phyloP scores from a whole-genome alignment of 1,140 invertebrate species.

The Batillaria attramentaria region DNA sequence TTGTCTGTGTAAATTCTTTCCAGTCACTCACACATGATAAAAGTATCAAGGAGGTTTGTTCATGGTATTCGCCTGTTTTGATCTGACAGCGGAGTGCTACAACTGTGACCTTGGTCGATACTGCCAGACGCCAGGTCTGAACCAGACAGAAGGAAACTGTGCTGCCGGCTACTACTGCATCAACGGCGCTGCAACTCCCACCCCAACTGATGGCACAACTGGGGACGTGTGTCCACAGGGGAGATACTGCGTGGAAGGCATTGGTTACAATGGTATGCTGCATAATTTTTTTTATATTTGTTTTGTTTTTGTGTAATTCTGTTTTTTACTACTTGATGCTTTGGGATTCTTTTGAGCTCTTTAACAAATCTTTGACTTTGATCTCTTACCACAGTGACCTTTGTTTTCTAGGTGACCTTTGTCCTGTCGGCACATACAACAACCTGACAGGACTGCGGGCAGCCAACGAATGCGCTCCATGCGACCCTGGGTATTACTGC shows the following conservation, averaged over 20 bases:
- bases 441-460: constrained; percentile 60
- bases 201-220: constrained; percentile 61
- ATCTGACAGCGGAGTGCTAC: constrained; percentile 49
- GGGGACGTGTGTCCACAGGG: constrained; percentile 61
- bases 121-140: constrained; percentile 59
- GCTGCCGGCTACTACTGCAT: constrained; percentile 60
- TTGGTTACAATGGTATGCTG: constrained; percentile 4
- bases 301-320: neutral
- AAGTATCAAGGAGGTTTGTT: neutral
- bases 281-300: neutral
- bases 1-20: neutral
- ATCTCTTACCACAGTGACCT: neutral
- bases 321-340: no score
- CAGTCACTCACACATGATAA: neutral
- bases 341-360: no score
- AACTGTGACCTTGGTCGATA: constrained; percentile 58
- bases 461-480: constrained; percentile 62
- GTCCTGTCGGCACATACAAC: constrained; percentile 65
- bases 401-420: constrained; percentile 46
- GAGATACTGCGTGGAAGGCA: constrained; percentile 57
- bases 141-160: constrained; percentile 54
- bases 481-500: constrained; percentile 65
- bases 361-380: no score
- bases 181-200: constrained; percentile 51
- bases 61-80: constrained; percentile 10